These are phyloP conservation scores for Darevskia mixta DNA, from an alignment of 2,797 vertebrate species.

Conservation along the genomic window DNA sequence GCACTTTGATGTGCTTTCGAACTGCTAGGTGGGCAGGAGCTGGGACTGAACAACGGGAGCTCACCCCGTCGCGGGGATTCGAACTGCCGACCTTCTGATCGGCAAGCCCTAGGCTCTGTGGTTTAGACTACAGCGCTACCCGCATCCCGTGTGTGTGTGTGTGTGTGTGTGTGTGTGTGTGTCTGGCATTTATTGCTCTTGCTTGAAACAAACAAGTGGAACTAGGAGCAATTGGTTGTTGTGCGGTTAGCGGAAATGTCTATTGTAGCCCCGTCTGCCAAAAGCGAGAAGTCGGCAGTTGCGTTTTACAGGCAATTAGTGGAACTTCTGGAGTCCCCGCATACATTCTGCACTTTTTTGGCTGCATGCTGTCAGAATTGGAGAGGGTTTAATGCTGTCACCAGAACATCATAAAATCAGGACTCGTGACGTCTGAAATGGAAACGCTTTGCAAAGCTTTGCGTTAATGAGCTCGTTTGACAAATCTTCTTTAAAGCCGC, in stretches of 20 bases:
- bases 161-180: too few species aligned
- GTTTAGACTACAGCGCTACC: too few species aligned
- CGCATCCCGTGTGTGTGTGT: too few species aligned
- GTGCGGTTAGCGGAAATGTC: constrained; percentile 44
- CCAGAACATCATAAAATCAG: not conserved
- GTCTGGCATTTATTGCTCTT: not conserved
- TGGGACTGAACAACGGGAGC: too few species aligned
- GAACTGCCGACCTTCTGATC: too few species aligned
- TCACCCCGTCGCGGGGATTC: too few species aligned
- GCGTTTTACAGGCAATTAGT: constrained; percentile 74
- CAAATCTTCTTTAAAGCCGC: too few species aligned
- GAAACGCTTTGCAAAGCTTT: not conserved
- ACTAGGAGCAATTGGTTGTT: constrained; percentile 27
- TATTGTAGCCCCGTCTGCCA: constrained; percentile 6
- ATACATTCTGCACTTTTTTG: constrained; percentile 53
- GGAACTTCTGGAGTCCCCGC: constrained; percentile 71
- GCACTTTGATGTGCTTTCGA: too few species aligned
- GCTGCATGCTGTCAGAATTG: not conserved
- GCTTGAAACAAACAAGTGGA: constrained; percentile 40
- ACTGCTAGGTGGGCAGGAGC: too few species aligned
- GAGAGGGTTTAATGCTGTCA: not conserved
- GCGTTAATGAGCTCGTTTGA: not conserved
- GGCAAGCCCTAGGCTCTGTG: too few species aligned
- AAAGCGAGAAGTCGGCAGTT: constrained; percentile 54
- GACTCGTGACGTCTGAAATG: not conserved